phyloP scores from a whole-genome alignment of 2,113 vertebrate species.

The Pollachius pollachius region DNA sequence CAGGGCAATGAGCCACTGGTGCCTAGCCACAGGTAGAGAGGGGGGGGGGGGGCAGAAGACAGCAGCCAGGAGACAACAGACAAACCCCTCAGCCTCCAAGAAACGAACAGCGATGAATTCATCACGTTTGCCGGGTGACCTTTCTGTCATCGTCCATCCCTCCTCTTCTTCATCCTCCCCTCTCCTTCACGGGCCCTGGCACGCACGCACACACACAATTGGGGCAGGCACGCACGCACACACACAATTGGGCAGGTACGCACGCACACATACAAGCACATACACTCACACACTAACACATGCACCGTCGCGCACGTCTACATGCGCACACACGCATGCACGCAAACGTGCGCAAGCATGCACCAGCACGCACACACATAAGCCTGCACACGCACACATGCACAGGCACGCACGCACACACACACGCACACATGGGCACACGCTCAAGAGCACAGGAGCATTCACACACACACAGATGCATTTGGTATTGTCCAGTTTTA shows the following conservation, averaged over 20 bases:
- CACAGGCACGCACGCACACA: too few species aligned
- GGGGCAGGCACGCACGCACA: slow-evolving; percentile 6
- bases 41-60: slow-evolving; percentile 13
- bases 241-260: neutral
- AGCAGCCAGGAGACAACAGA: slow-evolving; percentile 43
- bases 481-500: too few species aligned
- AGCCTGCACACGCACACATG: neutral
- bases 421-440: too few species aligned
- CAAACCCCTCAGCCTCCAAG: slow-evolving; percentile 46
- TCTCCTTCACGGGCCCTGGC: slow-evolving; percentile 8
- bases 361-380: neutral
- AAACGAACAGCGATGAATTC: slow-evolving; percentile 73
- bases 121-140: slow-evolving; percentile 72
- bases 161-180: slow-evolving; percentile 21
- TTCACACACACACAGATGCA: too few species aligned
- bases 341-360: too few species aligned
- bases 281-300: too few species aligned
- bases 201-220: neutral
- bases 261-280: too few species aligned
- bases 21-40: slow-evolving; percentile 32
- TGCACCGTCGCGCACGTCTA: too few species aligned
- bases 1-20: slow-evolving; percentile 48
- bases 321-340: too few species aligned
- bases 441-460: too few species aligned
- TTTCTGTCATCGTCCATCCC: slow-evolving; percentile 65